These are phyloP conservation scores for Nycteola revayana DNA, from an alignment of 2,888 invertebrate genomes.

Conservation along the genomic window DNA sequence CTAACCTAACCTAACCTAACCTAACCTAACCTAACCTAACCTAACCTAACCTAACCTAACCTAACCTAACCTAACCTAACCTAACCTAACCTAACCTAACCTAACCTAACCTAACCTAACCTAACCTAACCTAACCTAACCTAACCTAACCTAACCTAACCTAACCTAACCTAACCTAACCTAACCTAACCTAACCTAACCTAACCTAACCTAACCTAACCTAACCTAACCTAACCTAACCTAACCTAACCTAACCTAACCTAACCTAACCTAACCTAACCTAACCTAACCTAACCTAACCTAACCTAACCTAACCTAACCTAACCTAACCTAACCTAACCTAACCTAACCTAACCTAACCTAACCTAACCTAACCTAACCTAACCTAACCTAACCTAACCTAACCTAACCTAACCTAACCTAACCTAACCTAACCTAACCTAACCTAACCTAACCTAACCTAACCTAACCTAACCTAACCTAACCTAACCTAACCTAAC, in stretches of 20 bases:
- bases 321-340: constrained; percentile 29
- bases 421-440: constrained; percentile 26
- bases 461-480: constrained; percentile 27
- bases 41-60: constrained; percentile 16
- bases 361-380: constrained; percentile 33
- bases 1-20: constrained; percentile 26
- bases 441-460: constrained; percentile 22
- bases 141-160: constrained; percentile 11
- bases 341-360: constrained; percentile 32
- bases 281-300: constrained; percentile 24
- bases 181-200: constrained; percentile 12
- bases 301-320: constrained; percentile 23
- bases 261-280: too few species aligned
- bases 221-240: constrained; percentile 29
- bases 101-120: too few species aligned
- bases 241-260: constrained; percentile 25
- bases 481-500: constrained; percentile 27
- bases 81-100: constrained; percentile 3
- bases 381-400: constrained; percentile 34
- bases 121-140: constrained; percentile 21
- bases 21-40: constrained; percentile 23
- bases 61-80: constrained; percentile 7
- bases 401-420: constrained; percentile 31
- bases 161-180: constrained; percentile 2
- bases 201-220: constrained; percentile 19